phyloP scores from a whole-genome alignment of 2,113 vertebrate genomes.

The Condylura cristata region DNA sequence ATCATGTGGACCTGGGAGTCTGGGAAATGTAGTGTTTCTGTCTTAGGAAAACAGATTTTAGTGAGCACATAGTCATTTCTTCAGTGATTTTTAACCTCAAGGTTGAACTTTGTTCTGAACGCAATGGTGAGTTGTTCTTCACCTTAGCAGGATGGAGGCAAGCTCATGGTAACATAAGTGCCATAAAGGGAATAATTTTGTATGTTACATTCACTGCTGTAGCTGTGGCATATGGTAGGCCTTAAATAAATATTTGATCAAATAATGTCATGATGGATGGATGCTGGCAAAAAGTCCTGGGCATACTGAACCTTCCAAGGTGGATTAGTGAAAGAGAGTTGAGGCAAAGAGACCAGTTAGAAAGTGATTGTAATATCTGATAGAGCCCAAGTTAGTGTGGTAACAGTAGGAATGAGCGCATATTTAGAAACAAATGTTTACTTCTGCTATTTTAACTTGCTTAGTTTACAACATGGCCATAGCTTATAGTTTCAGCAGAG shows the following conservation, averaged over 20 bases:
- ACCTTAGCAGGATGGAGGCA: neutral
- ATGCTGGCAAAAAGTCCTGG: neutral
- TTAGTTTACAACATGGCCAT: neutral
- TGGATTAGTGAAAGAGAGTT: neutral
- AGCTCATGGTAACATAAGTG: neutral
- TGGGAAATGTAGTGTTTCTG: neutral
- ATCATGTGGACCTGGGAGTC: neutral
- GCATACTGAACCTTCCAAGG: neutral
- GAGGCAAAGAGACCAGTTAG: neutral
- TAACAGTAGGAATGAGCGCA: neutral
- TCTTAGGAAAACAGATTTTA: neutral
- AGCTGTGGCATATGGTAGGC: neutral
- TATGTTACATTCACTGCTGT: neutral
- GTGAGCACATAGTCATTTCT: neutral
- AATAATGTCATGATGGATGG: neutral
- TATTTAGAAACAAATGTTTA: conserved; percentile 34
- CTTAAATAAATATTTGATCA: neutral
- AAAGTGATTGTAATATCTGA: neutral
- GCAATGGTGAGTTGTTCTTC: neutral
- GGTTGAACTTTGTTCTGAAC: neutral
- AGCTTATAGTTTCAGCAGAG: neutral
- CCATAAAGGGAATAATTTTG: neutral
- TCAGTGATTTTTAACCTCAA: neutral
- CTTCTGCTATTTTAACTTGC: conserved; percentile 8
- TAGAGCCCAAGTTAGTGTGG: neutral